These are phyloP conservation scores for Lacerta viridis DNA, from an alignment of 2,797 vertebrate species.

Conservation along the genomic window DNA sequence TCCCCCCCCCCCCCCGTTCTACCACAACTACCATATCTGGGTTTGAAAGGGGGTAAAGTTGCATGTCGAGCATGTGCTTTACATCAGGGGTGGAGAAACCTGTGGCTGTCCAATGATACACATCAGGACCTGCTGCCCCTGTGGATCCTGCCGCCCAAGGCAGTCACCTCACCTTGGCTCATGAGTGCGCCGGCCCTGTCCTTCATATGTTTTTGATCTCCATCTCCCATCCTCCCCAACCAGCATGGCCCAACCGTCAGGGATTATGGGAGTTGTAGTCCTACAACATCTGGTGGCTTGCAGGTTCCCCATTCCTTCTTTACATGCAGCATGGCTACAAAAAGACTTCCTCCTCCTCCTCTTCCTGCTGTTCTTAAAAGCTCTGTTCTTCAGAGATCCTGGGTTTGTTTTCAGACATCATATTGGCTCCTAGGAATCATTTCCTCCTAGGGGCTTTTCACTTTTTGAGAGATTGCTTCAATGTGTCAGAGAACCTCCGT, in stretches of 20 bases:
- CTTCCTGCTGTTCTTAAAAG: constrained; percentile 28
- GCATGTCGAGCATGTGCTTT: background rate
- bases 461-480: constrained; percentile 56
- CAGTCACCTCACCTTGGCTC: no score
- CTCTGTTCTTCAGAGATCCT: constrained; percentile 17
- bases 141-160: no score
- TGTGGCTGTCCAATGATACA: background rate
- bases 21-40: background rate
- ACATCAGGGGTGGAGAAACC: background rate
- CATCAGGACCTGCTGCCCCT: no score
- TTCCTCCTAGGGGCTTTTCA: constrained; percentile 42
- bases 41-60: background rate
- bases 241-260: background rate
- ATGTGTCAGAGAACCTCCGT: constrained; percentile 41
- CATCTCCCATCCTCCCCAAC: background rate
- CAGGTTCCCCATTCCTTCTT: background rate
- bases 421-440: constrained; percentile 48
- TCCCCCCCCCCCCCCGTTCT: background rate
- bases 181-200: no score
- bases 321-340: background rate
- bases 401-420: constrained; percentile 49
- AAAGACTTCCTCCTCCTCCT: background rate
- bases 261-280: no score
- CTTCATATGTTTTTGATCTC: background rate
- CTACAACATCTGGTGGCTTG: background rate